A percentile compares a stretch with the other conserved stretches of the same genome.
These are phyloP conservation scores for Harpegnathos saltator DNA, from an alignment of 1,140 invertebrate genomes.

Conservation along the genomic window DNA sequence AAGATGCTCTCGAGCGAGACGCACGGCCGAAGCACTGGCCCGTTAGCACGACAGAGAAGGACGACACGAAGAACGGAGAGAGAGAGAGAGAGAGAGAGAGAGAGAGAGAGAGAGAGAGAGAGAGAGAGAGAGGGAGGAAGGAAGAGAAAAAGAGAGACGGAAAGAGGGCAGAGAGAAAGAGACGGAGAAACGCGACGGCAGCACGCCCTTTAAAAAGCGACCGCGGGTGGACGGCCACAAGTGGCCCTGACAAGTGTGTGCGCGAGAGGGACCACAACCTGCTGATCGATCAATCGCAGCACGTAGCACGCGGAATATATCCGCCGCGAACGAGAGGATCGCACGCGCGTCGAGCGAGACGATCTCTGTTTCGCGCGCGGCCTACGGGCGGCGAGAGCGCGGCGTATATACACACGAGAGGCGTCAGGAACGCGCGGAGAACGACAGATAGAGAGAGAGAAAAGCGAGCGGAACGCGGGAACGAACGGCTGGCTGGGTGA, in stretches of 20 bases:
- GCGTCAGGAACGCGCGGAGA: neutral
- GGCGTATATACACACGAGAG: neutral
- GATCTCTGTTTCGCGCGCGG: conserved; percentile 25
- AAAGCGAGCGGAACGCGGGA: conserved; percentile 11
- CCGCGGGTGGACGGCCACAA: conserved; percentile 79
- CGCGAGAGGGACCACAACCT: conserved; percentile 63
- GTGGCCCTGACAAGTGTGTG: conserved; percentile 77
- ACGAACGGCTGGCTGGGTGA: neutral
- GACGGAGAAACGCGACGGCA: conserved; percentile 9
- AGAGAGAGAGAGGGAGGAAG: too few species aligned
- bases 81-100: too few species aligned
- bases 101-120: too few species aligned
- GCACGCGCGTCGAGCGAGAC: conserved; percentile 29
- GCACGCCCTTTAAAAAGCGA: conserved; percentile 70
- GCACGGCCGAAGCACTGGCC: too few species aligned
- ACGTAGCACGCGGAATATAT: conserved; percentile 61
- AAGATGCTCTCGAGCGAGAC: conserved; percentile 16
- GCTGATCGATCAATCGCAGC: conserved; percentile 79
- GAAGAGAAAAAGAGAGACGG: too few species aligned
- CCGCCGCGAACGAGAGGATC: conserved; percentile 31
- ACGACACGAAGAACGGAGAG: neutral
- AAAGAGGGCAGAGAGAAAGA: neutral
- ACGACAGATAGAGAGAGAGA: conserved; percentile 16
- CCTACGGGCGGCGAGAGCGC: neutral
- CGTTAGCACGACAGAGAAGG: too few species aligned